Conservation (phyloP, 2,113 vertebrate species). For the Bubo scandiacus region DNA sequence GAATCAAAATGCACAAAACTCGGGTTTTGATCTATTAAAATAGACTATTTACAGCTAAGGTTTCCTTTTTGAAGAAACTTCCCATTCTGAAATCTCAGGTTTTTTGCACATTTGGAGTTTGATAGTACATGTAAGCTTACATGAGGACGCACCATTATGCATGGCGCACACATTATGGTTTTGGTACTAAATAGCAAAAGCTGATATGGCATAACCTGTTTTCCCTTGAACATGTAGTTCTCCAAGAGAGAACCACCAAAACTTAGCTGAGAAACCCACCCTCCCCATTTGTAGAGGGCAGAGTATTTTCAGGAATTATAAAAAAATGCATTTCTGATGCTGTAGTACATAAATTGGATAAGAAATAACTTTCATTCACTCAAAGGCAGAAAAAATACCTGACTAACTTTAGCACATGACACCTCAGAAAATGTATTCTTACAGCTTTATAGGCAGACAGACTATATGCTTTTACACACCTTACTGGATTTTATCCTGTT, state of each 20-base stretch:
- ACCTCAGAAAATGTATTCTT: not conserved
- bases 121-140: not conserved
- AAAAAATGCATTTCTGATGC: not conserved
- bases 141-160: not conserved
- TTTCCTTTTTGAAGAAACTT: not conserved
- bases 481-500: not conserved
- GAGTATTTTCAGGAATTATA: not conserved
- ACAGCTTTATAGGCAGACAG: not conserved
- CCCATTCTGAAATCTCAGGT: not conserved
- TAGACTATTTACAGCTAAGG: conserved; percentile 4
- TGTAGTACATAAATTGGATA: not conserved
- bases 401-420: not conserved
- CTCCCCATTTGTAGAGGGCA: not conserved
- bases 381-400: not conserved
- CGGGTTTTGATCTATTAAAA: conserved; percentile 48
- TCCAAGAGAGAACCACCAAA: not conserved
- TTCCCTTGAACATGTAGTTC: not conserved
- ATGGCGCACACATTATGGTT: not conserved
- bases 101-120: not conserved
- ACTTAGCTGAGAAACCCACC: not conserved
- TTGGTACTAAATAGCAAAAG: not conserved
- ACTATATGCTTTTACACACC: not conserved
- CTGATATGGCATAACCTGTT: not conserved
- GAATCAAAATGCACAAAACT: not conserved
- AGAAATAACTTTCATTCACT: not conserved